A percentile compares a stretch with the other conserved stretches of the same genome.
phyloP scores from a whole-genome alignment of 2,888 invertebrate genomes.

The Amphipoea lucens region DNA sequence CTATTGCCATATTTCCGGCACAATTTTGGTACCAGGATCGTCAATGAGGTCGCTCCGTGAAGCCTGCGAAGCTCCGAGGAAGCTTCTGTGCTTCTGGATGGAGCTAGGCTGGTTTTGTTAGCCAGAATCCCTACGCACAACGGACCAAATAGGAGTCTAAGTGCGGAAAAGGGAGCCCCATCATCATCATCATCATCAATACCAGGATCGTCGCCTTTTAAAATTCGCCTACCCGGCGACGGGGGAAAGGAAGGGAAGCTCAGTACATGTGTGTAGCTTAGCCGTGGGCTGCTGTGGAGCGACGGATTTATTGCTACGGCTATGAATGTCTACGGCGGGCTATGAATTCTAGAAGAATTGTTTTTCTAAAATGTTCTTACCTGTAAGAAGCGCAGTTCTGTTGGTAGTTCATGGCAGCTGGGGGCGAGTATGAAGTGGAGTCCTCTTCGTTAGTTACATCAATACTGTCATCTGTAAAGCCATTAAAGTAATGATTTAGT shows the following conservation, averaged over 20 bases:
- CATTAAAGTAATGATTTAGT: neutral
- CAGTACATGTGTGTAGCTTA: neutral
- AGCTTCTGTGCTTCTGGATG: no score
- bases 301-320: neutral
- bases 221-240: neutral
- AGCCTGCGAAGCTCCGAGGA: no score
- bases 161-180: no score
- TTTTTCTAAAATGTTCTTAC: slow-evolving; percentile 65
- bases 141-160: no score
- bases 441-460: slow-evolving; percentile 95
- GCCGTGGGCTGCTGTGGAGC: neutral
- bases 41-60: neutral
- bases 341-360: neutral
- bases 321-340: neutral
- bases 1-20: neutral
- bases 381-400: slow-evolving; percentile 86
- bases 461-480: slow-evolving; percentile 94
- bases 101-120: no score
- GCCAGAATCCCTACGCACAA: no score
- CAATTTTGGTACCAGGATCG: neutral
- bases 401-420: slow-evolving; percentile 84
- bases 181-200: no score
- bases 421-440: slow-evolving; percentile 86
- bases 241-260: neutral
- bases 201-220: neutral